Base-by-base conservation (phyloP, 2,797 vertebrate genomes). In the Pseudochaenichthys georgianus region DNA sequence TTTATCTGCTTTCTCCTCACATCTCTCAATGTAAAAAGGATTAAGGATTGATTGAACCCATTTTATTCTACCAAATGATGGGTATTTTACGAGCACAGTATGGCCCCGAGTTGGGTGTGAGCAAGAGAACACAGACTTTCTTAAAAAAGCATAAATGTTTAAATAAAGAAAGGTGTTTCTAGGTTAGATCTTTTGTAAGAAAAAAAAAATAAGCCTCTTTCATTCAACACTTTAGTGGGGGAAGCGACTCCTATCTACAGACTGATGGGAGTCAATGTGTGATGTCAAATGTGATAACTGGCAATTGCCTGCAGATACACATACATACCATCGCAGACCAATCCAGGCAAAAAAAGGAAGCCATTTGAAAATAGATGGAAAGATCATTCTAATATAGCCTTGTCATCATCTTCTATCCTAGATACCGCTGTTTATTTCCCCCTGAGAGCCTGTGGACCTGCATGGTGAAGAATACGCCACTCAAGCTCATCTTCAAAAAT, bases 401-500 rank as follows among this genome's bases (percentile, higher is more conserved):
- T 83, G 82, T 85, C 84, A 85, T 85, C 84, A 77, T 83, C 73
- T 58, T 64, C 75, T 28, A 65, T 79, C 64, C 12, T 10, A 45
- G 46, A 81, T 34, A 53, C 48, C 3, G 9, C 60, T 54, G 77
- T 83, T 67, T 64, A 80, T 85, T 70, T 73, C 45, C 66, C 58
- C 42, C 58, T 16, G 53, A 46, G 76, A 83, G 66, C 62, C 76
- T 73, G 63, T 23, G 79, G 88, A 78, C 87, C 78, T 59, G 81
- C 73, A 55, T 61, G 15, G 43, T 60, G 45, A 78, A 88, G 73
- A 77, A 77, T 75, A 86, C 63, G 55, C 77, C 87, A 82, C 76
- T 92, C 86, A 73, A 87, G 86, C 89, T 81, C 87, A 86, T 88
- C 85, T 87, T 84, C 69, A 75, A 84, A 84, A 93, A 92, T 92